Evolutionary conservation across 1,140 invertebrate genomes (phyloP).

Genomic region (Chionoecetes opilio): DNA sequence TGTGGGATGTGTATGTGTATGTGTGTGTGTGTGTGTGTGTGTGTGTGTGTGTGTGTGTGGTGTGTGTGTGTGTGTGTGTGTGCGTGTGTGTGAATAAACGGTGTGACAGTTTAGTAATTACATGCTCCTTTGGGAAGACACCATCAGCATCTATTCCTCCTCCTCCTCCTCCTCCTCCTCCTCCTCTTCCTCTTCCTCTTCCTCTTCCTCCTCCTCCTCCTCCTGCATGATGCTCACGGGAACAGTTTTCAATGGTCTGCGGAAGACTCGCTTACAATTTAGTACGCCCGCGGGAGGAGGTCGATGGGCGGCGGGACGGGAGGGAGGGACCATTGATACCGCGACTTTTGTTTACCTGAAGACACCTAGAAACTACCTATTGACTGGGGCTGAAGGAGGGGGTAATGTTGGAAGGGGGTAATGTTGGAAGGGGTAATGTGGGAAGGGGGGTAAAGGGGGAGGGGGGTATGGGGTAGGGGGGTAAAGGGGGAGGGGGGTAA

Average conservation of each 20-base stretch:
- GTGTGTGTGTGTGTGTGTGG: conserved; percentile 24
- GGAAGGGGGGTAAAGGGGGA: too few relatives aligned
- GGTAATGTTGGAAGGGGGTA: too few relatives aligned
- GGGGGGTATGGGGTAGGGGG: too few relatives aligned
- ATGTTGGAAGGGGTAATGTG: too few relatives aligned
- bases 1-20: neutral
- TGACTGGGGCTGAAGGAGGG: too few relatives aligned
- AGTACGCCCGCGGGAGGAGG: neutral
- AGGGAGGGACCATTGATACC: neutral
- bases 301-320: neutral
- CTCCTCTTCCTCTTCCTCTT: too few relatives aligned
- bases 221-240: neutral
- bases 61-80: conserved; percentile 22
- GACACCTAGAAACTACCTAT: too few relatives aligned
- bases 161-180: conserved; percentile 11
- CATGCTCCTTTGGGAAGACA: conserved; percentile 6
- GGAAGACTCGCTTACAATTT: neutral
- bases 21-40: conserved; percentile 27
- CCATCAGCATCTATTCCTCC: neutral
- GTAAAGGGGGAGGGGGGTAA: too few relatives aligned
- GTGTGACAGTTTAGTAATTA: conserved; percentile 21
- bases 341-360: neutral
- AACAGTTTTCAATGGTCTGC: neutral
- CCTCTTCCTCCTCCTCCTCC: neutral
- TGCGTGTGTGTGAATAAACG: neutral